A percentile compares a stretch with the other conserved stretches of the same genome.
These are phyloP conservation scores for Rhabdornis inornatus DNA, from an alignment of 2,113 vertebrate species.

Conservation along the genomic window DNA sequence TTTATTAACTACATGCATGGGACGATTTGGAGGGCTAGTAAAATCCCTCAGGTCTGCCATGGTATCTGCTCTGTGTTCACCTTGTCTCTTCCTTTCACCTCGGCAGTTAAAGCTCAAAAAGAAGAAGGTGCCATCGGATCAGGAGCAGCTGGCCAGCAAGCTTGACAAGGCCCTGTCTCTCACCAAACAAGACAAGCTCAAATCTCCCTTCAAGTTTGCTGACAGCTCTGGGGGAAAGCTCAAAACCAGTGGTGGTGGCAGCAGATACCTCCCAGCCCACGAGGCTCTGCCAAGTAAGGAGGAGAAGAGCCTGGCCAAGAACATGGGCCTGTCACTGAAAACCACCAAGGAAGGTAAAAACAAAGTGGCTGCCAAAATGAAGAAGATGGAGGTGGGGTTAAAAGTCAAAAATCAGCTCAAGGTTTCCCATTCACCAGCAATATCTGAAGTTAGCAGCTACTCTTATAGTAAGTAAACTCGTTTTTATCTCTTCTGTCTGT, in stretches of 20 bases:
- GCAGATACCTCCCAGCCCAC: conserved; percentile 64
- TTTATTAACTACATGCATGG: neutral
- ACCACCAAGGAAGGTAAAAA: conserved; percentile 84
- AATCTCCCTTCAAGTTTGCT: conserved; percentile 80
- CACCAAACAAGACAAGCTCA: conserved; percentile 85
- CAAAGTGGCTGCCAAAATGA: conserved; percentile 82
- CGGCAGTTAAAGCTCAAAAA: conserved; percentile 80
- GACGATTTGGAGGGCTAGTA: neutral
- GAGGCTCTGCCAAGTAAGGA: conserved; percentile 77
- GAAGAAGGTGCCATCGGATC: conserved; percentile 84
- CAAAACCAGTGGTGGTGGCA: conserved; percentile 63
- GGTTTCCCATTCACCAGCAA: conserved; percentile 83
- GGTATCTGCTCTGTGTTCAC: neutral
- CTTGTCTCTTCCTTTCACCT: conserved; percentile 6
- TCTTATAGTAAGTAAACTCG: conserved; percentile 89
- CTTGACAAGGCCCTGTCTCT: conserved; percentile 92
- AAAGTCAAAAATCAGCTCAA: conserved; percentile 89
- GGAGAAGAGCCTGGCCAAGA: conserved; percentile 76
- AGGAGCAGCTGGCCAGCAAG: conserved; percentile 92
- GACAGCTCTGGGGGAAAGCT: conserved; percentile 73
- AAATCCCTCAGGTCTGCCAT: neutral
- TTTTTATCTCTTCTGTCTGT: neutral
- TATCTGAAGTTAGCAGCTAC: conserved; percentile 95
- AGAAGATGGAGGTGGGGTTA: conserved; percentile 78
- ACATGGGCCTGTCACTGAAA: conserved; percentile 75